phyloP scores from a whole-genome alignment of 2,113 vertebrate species.

The Toxotes jaculatrix region DNA sequence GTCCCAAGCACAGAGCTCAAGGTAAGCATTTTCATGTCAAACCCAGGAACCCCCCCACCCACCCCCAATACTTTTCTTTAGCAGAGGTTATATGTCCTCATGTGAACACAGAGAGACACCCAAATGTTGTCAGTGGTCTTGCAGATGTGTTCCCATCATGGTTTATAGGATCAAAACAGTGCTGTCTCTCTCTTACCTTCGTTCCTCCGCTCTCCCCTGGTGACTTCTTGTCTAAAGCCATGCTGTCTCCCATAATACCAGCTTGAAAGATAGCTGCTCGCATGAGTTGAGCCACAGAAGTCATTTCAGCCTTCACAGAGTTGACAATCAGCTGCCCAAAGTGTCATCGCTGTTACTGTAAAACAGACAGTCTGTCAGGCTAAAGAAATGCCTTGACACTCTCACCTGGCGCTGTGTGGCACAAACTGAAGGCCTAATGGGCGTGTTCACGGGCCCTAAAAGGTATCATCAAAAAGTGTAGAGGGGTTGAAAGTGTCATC shows the following conservation, averaged over 20 bases:
- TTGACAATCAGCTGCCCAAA: slow-evolving; percentile 62
- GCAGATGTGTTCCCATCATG: slow-evolving; percentile 30
- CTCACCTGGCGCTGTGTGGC: slow-evolving; percentile 46
- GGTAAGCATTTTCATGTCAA: slow-evolving; percentile 80
- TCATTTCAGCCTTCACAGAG: slow-evolving; percentile 57
- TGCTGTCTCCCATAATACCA: slow-evolving; percentile 42
- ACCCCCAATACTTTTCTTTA: background rate
- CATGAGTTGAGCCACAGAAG: slow-evolving; percentile 61
- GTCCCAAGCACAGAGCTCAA: slow-evolving; percentile 76
- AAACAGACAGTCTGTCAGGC: slow-evolving; percentile 62
- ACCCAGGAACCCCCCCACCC: slow-evolving; percentile 46
- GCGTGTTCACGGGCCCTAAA: slow-evolving; percentile 54
- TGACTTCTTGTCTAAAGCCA: slow-evolving; percentile 47
- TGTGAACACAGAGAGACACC: slow-evolving; percentile 33
- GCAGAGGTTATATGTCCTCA: slow-evolving; percentile 33
- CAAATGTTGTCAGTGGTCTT: slow-evolving; percentile 40
- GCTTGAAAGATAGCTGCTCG: slow-evolving; percentile 49
- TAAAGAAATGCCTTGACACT: slow-evolving; percentile 57
- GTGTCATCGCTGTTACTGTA: slow-evolving; percentile 64
- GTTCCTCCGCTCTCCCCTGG: slow-evolving; percentile 30
- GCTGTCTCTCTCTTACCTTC: slow-evolving; percentile 17
- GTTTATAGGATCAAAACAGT: slow-evolving; percentile 45
- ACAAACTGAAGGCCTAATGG: slow-evolving; percentile 49
- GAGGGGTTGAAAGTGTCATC: slow-evolving; percentile 13
- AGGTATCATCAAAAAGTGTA: slow-evolving; percentile 55